These are phyloP conservation scores for Lissonota sp. DNA, from an alignment of 2,888 invertebrate genomes.

Conservation along the genomic window DNA sequence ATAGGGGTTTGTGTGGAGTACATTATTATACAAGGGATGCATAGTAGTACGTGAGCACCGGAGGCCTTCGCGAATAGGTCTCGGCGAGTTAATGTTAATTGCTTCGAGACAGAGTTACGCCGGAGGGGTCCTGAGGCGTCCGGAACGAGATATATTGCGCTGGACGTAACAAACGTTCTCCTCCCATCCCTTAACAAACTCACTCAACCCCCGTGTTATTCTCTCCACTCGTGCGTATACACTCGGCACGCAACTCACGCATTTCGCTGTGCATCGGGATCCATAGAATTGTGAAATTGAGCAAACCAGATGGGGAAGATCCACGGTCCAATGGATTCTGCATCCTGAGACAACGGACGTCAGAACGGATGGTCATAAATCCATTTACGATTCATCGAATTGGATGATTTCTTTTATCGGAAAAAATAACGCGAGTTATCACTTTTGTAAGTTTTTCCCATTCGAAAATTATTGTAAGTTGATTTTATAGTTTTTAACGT, in stretches of 20 bases:
- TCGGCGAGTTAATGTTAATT: constrained; percentile 66
- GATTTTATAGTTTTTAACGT: no score
- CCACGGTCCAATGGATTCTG: no score
- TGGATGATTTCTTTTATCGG: neutral
- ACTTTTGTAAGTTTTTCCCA: no score
- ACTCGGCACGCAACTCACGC: constrained; percentile 59
- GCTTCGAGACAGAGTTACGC: constrained; percentile 65
- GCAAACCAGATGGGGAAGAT: constrained; percentile 20
- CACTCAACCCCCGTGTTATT: neutral
- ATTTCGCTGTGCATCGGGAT: constrained; percentile 34
- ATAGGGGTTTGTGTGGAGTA: constrained; percentile 5
- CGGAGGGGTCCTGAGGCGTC: constrained; percentile 58
- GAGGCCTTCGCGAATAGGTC: constrained; percentile 50
- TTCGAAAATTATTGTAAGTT: no score
- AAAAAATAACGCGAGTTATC: no score
- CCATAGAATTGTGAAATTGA: constrained; percentile 33
- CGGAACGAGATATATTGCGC: constrained; percentile 64
- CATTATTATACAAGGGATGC: constrained; percentile 54
- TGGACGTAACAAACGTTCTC: constrained; percentile 53
- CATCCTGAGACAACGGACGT: neutral
- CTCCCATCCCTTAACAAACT: neutral
- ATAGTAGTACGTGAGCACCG: constrained; percentile 48
- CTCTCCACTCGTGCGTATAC: constrained; percentile 27
- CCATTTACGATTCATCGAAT: neutral
- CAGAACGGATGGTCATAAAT: neutral